These are phyloP conservation scores for Lasioglossum villosulum DNA, from an alignment of 2,888 invertebrate species.

Conservation along the genomic window DNA sequence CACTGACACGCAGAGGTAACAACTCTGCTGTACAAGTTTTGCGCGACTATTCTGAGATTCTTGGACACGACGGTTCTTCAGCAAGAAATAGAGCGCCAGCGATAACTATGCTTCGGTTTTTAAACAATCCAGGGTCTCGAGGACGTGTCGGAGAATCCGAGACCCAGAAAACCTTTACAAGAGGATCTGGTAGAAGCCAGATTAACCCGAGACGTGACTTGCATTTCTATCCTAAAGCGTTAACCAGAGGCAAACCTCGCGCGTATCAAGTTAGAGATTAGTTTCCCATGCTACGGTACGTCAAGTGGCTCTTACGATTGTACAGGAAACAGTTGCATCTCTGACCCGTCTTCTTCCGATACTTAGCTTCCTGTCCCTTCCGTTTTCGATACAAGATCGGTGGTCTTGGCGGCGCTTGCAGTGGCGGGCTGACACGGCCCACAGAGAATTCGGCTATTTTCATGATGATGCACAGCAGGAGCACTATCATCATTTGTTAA, in stretches of 20 bases:
- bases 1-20: neutral
- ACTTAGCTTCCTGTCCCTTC: constrained; percentile 71
- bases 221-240: neutral
- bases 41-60: neutral
- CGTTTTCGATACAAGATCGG: constrained; percentile 76
- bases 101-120: neutral
- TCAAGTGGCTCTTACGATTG: constrained; percentile 77
- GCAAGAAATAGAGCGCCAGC: neutral
- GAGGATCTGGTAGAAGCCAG: neutral
- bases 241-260: neutral
- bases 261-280: neutral
- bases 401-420: constrained; percentile 72
- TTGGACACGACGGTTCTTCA: neutral
- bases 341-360: constrained; percentile 70
- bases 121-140: neutral
- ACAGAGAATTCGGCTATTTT: constrained; percentile 87
- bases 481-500: constrained; percentile 86
- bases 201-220: neutral
- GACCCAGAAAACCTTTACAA: neutral
- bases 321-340: constrained; percentile 72
- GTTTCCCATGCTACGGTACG: neutral
- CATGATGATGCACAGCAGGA: constrained; percentile 87
- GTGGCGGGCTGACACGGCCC: constrained; percentile 76
- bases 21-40: neutral
- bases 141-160: neutral